Percentiles rank a stretch among this genome's conserved stretches.
Evolutionary conservation across 2,888 invertebrate genomes (phyloP).

Genomic region (Sclerodermus sp.): DNA sequence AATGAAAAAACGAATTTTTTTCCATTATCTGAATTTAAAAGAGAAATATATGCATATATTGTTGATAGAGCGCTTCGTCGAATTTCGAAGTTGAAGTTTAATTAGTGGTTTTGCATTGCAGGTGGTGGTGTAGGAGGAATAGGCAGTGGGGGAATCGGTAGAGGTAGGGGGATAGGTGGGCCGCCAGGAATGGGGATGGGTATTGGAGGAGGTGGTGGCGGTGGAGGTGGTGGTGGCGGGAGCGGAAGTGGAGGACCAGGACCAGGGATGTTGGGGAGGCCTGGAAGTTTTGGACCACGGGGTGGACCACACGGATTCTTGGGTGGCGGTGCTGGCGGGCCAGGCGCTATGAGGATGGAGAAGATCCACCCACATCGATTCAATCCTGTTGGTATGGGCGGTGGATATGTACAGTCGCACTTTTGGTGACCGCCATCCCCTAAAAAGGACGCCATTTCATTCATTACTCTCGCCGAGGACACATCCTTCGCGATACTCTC

Average conservation of each 20-base stretch:
- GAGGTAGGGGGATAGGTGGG: too few species aligned
- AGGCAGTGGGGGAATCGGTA: slow-evolving; percentile 8
- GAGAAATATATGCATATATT: too few species aligned
- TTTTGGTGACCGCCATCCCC: slow-evolving; percentile 49
- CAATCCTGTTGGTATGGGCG: slow-evolving; percentile 55
- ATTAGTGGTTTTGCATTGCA: too few species aligned
- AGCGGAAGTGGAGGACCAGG: slow-evolving; percentile 35
- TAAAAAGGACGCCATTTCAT: too few species aligned
- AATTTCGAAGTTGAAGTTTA: too few species aligned
- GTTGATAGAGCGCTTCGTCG: too few species aligned
- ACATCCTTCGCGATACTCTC: too few species aligned
- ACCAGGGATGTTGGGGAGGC: slow-evolving; percentile 44
- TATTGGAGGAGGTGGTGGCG: slow-evolving; percentile 11
- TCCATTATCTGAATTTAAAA: too few species aligned
- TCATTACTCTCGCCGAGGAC: too few species aligned
- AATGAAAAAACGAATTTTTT: too few species aligned
- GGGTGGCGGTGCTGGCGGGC: slow-evolving; percentile 43
- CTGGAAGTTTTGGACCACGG: slow-evolving; percentile 47
- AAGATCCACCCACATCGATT: slow-evolving; percentile 56
- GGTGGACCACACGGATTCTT: slow-evolving; percentile 50
- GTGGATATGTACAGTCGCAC: slow-evolving; percentile 53
- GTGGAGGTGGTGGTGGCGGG: slow-evolving; percentile 35
- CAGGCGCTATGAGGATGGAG: slow-evolving; percentile 56
- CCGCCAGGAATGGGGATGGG: too few species aligned
- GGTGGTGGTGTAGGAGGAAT: slow-evolving; percentile 27